Conservation (phyloP, 2,888 invertebrate species). For the Acronicta psi region DNA sequence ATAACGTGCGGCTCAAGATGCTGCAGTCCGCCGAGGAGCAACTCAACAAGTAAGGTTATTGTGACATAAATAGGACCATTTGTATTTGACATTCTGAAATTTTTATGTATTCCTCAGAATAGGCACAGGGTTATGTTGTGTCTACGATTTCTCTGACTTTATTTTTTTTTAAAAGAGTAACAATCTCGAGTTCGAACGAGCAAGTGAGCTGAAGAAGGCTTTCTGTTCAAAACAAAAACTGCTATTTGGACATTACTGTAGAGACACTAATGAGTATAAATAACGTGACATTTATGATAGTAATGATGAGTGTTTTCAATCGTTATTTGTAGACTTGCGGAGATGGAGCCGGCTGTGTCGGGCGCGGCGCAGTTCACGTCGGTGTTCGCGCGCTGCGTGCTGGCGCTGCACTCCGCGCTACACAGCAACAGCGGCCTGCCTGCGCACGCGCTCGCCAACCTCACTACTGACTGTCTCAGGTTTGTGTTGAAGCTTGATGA, state of each 20-base stretch:
- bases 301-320: no score
- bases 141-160: no score
- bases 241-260: no score
- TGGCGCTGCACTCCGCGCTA: slow-evolving; percentile 87
- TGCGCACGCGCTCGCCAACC: slow-evolving; percentile 82
- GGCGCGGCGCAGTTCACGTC: slow-evolving; percentile 95
- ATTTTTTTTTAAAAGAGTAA: no score
- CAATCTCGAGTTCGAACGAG: no score
- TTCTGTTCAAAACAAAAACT: no score
- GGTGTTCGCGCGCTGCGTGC: slow-evolving; percentile 92
- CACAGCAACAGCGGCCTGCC: slow-evolving; percentile 69
- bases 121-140: no score
- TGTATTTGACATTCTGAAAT: no score
- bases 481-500: slow-evolving; percentile 38
- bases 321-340: slow-evolving; percentile 88
- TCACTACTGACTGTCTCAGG: slow-evolving; percentile 91
- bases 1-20: slow-evolving; percentile 88
- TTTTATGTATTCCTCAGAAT: no score
- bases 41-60: slow-evolving; percentile 84
- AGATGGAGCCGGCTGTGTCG: slow-evolving; percentile 93
- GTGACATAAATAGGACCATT: neutral
- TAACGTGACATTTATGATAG: no score
- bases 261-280: no score
- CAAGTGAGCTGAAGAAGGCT: no score
- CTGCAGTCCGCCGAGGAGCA: slow-evolving; percentile 91